A percentile compares a stretch with the other conserved stretches of the same genome.
These are phyloP conservation scores for Chondrosia reniformis DNA, from an alignment of 37 sponge, comb jelly and placozoan genomes.

Conservation along the genomic window DNA sequence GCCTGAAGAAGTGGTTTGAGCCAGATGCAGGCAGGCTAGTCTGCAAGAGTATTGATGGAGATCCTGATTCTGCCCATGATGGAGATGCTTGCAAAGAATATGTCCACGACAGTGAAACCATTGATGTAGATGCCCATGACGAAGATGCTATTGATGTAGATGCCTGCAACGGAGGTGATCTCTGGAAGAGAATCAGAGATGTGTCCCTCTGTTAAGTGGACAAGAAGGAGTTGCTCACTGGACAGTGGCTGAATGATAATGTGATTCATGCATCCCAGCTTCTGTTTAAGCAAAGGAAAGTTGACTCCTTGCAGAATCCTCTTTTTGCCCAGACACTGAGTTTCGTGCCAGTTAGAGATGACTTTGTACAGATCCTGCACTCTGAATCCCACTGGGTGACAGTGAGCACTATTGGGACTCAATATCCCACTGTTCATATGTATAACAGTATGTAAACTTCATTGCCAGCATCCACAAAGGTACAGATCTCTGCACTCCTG, in stretches of 20 bases:
- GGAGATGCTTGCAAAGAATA: background rate
- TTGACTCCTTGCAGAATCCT: background rate
- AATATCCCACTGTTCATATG: background rate
- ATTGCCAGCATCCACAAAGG: background rate
- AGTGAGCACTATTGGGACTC: background rate
- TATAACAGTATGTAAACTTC: background rate
- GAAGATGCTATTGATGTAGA: background rate
- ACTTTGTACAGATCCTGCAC: background rate
- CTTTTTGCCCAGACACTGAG: background rate
- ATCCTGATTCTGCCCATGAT: background rate
- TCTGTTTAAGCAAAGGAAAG: background rate
- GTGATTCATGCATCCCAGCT: background rate
- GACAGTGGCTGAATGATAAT: background rate
- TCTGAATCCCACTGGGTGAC: background rate
- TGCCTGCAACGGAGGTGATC: background rate
- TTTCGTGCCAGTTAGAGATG: background rate
- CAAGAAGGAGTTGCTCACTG: background rate
- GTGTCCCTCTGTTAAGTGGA: background rate
- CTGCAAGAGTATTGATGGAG: background rate
- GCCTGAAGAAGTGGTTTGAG: too few relatives aligned
- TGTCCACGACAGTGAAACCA: too few relatives aligned
- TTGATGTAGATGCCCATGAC: background rate
- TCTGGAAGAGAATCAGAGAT: background rate
- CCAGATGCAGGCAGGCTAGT: too few relatives aligned
- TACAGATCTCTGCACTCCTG: conserved; percentile 2